Base-by-base conservation (phyloP, 2,113 vertebrate species). In the Crocuta crocuta region DNA sequence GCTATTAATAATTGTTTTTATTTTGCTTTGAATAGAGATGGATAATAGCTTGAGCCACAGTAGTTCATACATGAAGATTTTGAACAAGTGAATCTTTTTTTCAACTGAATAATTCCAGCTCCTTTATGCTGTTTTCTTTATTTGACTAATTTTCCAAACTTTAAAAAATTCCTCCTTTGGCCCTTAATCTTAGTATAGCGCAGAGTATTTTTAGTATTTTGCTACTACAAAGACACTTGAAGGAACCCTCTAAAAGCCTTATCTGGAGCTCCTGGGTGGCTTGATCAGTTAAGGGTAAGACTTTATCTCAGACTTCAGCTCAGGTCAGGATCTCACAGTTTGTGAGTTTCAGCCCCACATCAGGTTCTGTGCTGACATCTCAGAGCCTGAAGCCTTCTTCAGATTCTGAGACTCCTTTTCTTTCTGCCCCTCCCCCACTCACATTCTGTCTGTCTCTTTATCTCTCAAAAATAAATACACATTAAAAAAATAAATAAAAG, bases 21-120 rank as follows among this genome's bases (percentile, higher is more conserved):
- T 82, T 91, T 96, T 89, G 43, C 82, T 93, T 95, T 96, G 58
- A 91, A 89, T 74, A 50, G 33, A 26, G 15, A 96, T 68, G 4
- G 15, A 53, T 39, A 89, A 43, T 50, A 93, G 66, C 50, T 95
- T 78, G 33, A 85, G 70, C 70, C 16, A 8, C 71, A 66, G 45
- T 71, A 45, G 63, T 86, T 93, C n/a, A 65, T 45, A 89, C 2
- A 1, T 95, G 45, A 78, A 50, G 10, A 7, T 79, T 95, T 85
- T 78, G 23, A 87, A 90, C 85, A 95, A 92, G 68, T 96, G 17
- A 66, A 43, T 79, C 13, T 58, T 94, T 93, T 89, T 80, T 31
- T 35, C 61, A n/a, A 55, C 39, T 43, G 61, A 84, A 92, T 92
- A 76, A 89, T 53, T 21, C 7, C 23, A 73, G 9, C 17, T 70